Evolutionary conservation across 1,140 invertebrate species (phyloP).

Genomic region (Cherax destructor): DNA sequence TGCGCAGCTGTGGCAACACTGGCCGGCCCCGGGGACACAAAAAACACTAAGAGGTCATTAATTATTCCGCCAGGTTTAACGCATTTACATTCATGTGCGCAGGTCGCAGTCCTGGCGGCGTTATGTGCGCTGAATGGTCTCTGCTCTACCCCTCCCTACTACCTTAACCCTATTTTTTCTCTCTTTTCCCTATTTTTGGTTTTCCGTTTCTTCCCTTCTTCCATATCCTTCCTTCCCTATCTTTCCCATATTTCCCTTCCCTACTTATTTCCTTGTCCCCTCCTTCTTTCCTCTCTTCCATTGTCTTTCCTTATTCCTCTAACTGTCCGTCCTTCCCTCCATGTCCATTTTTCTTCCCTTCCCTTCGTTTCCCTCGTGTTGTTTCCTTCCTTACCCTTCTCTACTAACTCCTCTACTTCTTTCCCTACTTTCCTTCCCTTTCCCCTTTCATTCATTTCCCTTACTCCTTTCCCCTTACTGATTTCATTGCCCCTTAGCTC

Average conservation of each 20-base stretch:
- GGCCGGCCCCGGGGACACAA: neutral
- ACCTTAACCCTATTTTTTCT: neutral
- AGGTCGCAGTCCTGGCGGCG: slow-evolving; percentile 21
- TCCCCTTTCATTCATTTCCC: neutral
- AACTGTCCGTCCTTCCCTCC: neutral
- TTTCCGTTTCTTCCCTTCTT: neutral
- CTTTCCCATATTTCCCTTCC: neutral
- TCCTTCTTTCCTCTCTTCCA: neutral
- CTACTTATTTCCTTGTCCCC: too few relatives aligned
- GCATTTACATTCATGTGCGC: slow-evolving; percentile 47
- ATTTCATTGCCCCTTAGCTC: too few relatives aligned
- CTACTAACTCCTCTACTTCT: neutral
- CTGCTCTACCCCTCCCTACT: neutral
- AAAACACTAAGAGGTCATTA: slow-evolving; percentile 34
- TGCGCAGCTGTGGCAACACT: slow-evolving; percentile 11
- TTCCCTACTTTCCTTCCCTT: neutral
- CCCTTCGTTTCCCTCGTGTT: neutral
- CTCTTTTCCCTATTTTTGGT: neutral
- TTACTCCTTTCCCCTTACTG: too few relatives aligned
- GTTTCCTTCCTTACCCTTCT: neutral
- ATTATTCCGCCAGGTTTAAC: slow-evolving; percentile 54
- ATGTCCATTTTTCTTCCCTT: neutral
- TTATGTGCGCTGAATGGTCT: slow-evolving; percentile 36
- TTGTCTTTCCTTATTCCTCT: neutral
- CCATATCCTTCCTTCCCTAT: neutral